Conservation (phyloP, 2,888 invertebrate genomes). For the Clivina fossor region DNA sequence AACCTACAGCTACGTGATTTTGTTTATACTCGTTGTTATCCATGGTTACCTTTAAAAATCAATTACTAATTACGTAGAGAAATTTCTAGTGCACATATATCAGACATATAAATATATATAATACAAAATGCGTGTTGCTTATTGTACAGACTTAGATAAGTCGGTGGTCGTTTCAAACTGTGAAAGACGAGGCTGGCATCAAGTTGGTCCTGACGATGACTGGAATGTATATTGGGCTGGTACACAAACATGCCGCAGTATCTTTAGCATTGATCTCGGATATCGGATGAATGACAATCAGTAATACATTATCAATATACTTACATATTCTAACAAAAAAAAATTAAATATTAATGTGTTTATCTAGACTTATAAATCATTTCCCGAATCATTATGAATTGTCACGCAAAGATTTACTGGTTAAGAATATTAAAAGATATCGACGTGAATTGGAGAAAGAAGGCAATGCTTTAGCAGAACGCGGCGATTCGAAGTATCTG, state of each 20-base stretch:
- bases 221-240: slow-evolving; percentile 98
- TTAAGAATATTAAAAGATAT: slow-evolving; percentile 94
- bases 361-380: slow-evolving; percentile 82
- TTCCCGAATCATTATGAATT: slow-evolving; percentile 96
- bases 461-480: slow-evolving; percentile 82
- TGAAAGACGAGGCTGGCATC: slow-evolving; percentile 87
- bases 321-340: slow-evolving; percentile 1
- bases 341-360: background rate
- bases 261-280: slow-evolving; percentile 90
- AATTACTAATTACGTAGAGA: slow-evolving; percentile 16
- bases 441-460: slow-evolving; percentile 90
- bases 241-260: slow-evolving; percentile 84
- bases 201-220: slow-evolving; percentile 86
- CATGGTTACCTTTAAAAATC: slow-evolving; percentile 27
- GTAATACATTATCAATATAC: slow-evolving; percentile 54
- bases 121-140: slow-evolving; percentile 59
- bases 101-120: slow-evolving; percentile 6
- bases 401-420: slow-evolving; percentile 92
- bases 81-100: slow-evolving; percentile 21
- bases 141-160: slow-evolving; percentile 89
- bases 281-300: slow-evolving; percentile 92
- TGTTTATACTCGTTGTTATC: slow-evolving; percentile 21
- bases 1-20: too few species aligned
- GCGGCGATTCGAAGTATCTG: slow-evolving; percentile 75
- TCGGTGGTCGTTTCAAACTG: slow-evolving; percentile 91